Evolutionary conservation across 2,797 vertebrate genomes (phyloP), one percentile per base, ranked within the genome.

Genomic region (Carapus acus): DNA sequence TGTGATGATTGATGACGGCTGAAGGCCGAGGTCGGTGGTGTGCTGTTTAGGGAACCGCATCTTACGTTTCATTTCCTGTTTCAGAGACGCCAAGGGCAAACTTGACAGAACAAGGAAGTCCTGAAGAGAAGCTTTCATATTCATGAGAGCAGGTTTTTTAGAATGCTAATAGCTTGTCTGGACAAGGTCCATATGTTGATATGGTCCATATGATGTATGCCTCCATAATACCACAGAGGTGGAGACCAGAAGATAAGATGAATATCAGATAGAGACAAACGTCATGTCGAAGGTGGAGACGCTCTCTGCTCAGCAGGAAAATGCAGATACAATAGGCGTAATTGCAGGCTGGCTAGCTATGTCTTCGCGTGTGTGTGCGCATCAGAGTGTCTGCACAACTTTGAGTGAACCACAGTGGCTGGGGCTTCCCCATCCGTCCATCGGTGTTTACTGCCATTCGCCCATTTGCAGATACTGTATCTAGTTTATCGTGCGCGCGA

Each of bases 321-420:
- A 23, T n/a, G n/a, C n/a, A 37, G 72, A 56, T 70, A 83, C 79
- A 84, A 80, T 77, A 58, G 73, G 37, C 49, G 51, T 83, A 71
- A 83, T 80, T 81, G 60, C 70, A 60, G 61, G 38, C 46, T 64
- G 69, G 43, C 54, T 76, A 63, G 70, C 40, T 44, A 13, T 17
- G 14, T 62, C 43, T 49, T 38, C 39, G 43, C 56, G 40, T 42
- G 15, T 39, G 18, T 38, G 39, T 29, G 29, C 24, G 40, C 34
- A 22, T 39, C 37, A n/a, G 17, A 22, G 14, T 62, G 46, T 49
- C 38, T 42, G 43, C 56, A 39, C 39, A 12, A 33, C 15, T 29
- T 31, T 29, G 29, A 16, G 27, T 45, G 41, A 13, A 31, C 31
- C 19, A 19, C 42, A 37, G 27, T n/a, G 42, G 43, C 36, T 22